Evolutionary conservation across 2,797 vertebrate genomes (phyloP), one percentile per base, ranked within the genome.

Genomic region (Peromyscus eremicus): DNA sequence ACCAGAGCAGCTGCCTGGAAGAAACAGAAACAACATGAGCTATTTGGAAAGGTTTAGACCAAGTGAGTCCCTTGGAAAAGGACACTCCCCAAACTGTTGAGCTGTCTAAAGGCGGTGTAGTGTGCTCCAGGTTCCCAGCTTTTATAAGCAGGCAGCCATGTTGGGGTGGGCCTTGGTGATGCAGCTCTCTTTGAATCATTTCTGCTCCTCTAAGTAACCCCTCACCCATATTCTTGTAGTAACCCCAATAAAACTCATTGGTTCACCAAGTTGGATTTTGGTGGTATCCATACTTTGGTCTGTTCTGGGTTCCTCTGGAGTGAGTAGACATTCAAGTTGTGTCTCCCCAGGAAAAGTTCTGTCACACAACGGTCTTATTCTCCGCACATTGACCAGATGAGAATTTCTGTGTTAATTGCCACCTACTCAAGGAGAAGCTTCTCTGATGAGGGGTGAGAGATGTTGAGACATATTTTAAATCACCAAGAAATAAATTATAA

Each of bases 401-500:
- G 81, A 32, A 32, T 32, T 10, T 83, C 60, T 43, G 57, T 37
- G 80, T 32, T 19, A 43, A 21, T 83, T 64, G 14, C 60, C 60
- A 43, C 43, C 37, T 3, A 83, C 60, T 32, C 16, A 64, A 32
- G 52, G n/a, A 57, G 57, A 19, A 83, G 29, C 11, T 32, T 83
- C 37, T 43, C 81, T 8, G 16, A 64, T 62, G 57, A 83, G 81
- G 6, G 21, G 19, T 37, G 34, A 81, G 79, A 81, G 52, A 71
- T 89, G 91, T 73, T 92, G 66, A 91, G 34, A 6, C 46, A 66
- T 81, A 70, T 95, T 81, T 88, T 79, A 96, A 95, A 76, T 49
- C 49, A 84, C 23, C 62, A 34, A 91, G 62, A 93, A 94, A 86
- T 85, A 92, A 96, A 95, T 91, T 62, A 82, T 49, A 85, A 94